Evolutionary conservation across 1,140 invertebrate genomes (phyloP).

Genomic region (Drosophila takahashii): DNA sequence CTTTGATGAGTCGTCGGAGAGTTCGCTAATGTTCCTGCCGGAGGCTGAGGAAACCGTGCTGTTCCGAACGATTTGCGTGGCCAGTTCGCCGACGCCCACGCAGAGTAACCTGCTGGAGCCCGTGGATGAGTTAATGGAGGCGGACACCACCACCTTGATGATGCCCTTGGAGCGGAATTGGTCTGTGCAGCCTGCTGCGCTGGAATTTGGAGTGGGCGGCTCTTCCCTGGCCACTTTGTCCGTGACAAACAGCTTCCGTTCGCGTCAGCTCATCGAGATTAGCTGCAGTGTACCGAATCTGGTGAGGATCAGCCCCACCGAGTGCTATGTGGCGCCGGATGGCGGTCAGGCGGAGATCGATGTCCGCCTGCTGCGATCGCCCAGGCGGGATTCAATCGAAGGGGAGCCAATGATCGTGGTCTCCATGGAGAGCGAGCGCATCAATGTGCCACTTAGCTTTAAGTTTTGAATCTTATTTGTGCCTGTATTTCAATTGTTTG

Average conservation of each 20-base stretch:
- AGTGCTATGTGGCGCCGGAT: conserved; percentile 72
- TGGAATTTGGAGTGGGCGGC: conserved; percentile 30
- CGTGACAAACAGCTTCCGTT: conserved; percentile 64
- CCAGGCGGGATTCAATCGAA: conserved; percentile 22
- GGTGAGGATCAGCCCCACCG: conserved; percentile 57
- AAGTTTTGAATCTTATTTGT: conserved; percentile 43
- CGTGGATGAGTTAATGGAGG: conserved; percentile 66
- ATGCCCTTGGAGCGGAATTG: conserved; percentile 51
- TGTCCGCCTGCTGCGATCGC: conserved; percentile 43
- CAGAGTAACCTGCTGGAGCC: conserved; percentile 65
- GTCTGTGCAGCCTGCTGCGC: conserved; percentile 58
- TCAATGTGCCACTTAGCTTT: conserved; percentile 70
- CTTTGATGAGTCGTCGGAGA: conserved; percentile 74
- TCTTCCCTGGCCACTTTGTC: conserved; percentile 30
- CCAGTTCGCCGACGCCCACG: conserved; percentile 70
- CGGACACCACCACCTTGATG: conserved; percentile 48
- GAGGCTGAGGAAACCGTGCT: conserved; percentile 79
- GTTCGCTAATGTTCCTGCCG: conserved; percentile 63
- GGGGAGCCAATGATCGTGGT: conserved; percentile 47
- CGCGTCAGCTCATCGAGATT: conserved; percentile 71
- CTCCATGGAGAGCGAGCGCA: conserved; percentile 77
- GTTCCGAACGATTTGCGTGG: conserved; percentile 73
- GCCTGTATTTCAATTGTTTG: conserved; percentile 6
- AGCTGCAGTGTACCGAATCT: conserved; percentile 57
- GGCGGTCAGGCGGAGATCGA: conserved; percentile 65